Base-by-base conservation (phyloP, 1,140 invertebrate species). In the Orchesella cincta region DNA sequence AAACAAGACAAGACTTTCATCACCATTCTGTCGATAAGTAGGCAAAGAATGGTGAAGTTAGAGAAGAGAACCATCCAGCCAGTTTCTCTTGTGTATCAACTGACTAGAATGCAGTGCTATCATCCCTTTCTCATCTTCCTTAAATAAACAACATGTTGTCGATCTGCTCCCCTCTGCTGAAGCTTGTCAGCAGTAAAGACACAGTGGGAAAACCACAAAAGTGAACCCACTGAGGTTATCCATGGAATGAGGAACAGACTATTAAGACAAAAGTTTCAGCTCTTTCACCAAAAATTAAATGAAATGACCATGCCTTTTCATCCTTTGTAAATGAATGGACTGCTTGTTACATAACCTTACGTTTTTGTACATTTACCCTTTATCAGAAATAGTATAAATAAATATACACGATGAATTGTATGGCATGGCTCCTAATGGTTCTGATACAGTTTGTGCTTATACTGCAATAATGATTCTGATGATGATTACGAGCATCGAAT, bases 211-310 rank as follows among this genome's bases (percentile, higher is more conserved):
- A 57, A 57, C 52, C 52, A 57, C 52, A 57, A 14, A 57, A 57
- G 52, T 57, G 52, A 14, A 26, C 52, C 52, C 52, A 23, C 52
- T n/a, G 52, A 57, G 52, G 52, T 57, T 57, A 57, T 57, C 52
- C 52, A 57, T n/a, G 52, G 8, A 57, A 26, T 57, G 52, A 57
- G 12, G 23, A 57, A 18, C 39, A 18, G 5, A 18, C 39, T 46
- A 46, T 18, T n/a, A 57, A 57, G 23, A 23, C 8, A 57, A 57
- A 57, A 14, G 14, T 57, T 57, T 57, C 23, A 14, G 14, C 52
- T 57, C 52, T 5, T 57, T 57, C 52, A 57, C 52, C 52, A n/a
- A 57, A 26, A 57, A 57, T 57, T 57, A 57, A 57, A 57, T n/a
- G 12, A n/a, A 57, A 57, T 57, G 52, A 57, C 14, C 52, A 14